Percentiles rank a stretch among this genome's conserved stretches.
These are phyloP conservation scores for Phortica variegata DNA, from an alignment of 1,140 invertebrate genomes.

Conservation along the genomic window DNA sequence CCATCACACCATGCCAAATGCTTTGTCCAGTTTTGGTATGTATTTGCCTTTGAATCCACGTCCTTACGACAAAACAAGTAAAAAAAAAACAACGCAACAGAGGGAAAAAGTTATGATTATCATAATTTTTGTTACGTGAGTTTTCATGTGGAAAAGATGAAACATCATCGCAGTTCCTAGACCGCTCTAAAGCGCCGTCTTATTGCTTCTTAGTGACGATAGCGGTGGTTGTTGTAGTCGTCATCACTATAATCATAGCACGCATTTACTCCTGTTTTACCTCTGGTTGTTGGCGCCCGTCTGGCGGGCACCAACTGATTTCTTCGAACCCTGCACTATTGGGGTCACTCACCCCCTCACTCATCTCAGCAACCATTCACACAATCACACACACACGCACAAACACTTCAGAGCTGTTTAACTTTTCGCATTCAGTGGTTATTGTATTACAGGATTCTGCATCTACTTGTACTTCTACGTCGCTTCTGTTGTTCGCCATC, in stretches of 20 bases:
- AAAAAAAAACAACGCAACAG: slow-evolving; percentile 7
- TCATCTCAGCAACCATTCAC: background rate
- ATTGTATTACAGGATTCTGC: no score
- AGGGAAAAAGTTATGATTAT: slow-evolving; percentile 49
- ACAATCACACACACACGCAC: no score
- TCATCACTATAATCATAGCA: slow-evolving; percentile 57
- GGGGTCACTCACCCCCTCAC: slow-evolving; percentile 1
- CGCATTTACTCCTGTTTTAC: slow-evolving; percentile 57
- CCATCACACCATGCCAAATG: background rate
- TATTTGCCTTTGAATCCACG: slow-evolving; percentile 26
- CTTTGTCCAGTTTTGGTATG: background rate
- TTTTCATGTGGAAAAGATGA: slow-evolving; percentile 58
- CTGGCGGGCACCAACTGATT: slow-evolving; percentile 40
- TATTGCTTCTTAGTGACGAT: slow-evolving; percentile 17
- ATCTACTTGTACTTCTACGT: no score
- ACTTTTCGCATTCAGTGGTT: slow-evolving; percentile 30
- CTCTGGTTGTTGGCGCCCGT: slow-evolving; percentile 54
- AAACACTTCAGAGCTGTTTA: slow-evolving; percentile 14
- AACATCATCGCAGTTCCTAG: slow-evolving; percentile 40
- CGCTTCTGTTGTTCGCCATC: no score
- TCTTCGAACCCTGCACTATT: no score
- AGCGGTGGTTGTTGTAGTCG: slow-evolving; percentile 41
- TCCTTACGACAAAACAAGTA: slow-evolving; percentile 15
- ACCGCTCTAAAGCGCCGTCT: slow-evolving; percentile 2
- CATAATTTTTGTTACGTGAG: slow-evolving; percentile 57